Conservation (phyloP, 2,113 vertebrate species). For the Buteo buteo region DNA sequence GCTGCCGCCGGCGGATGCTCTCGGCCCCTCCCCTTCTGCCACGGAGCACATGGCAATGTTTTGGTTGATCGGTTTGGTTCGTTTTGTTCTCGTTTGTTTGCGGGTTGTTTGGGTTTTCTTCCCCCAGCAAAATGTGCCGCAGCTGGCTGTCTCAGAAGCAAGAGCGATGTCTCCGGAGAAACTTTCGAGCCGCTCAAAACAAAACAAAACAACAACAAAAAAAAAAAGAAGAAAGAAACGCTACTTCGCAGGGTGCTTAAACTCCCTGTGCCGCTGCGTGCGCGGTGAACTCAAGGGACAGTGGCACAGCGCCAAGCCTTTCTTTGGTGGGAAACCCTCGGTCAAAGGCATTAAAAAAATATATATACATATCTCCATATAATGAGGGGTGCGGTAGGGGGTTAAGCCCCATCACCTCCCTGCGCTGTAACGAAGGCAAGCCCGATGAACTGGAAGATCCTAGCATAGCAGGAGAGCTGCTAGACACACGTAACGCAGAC, state of each 20-base stretch:
- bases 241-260: neutral
- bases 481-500: neutral
- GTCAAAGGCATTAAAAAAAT: neutral
- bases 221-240: neutral
- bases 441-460: neutral
- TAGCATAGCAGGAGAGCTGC: neutral
- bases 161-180: neutral
- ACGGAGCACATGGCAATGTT: conserved; percentile 35
- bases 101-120: too few relatives aligned
- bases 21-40: neutral
- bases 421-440: neutral
- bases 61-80: conserved; percentile 3
- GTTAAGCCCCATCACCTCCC: neutral
- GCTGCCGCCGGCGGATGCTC: neutral
- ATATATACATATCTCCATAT: neutral
- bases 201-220: too few relatives aligned
- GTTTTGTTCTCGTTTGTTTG: neutral
- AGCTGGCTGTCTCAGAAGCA: neutral
- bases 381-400: neutral
- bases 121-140: neutral
- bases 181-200: neutral
- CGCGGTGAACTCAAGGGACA: neutral
- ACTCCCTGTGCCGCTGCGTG: neutral
- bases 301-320: neutral
- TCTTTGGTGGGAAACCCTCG: neutral